These are phyloP conservation scores for Drosophila yakuba DNA, from an alignment of 1,140 invertebrate species.

Conservation along the genomic window DNA sequence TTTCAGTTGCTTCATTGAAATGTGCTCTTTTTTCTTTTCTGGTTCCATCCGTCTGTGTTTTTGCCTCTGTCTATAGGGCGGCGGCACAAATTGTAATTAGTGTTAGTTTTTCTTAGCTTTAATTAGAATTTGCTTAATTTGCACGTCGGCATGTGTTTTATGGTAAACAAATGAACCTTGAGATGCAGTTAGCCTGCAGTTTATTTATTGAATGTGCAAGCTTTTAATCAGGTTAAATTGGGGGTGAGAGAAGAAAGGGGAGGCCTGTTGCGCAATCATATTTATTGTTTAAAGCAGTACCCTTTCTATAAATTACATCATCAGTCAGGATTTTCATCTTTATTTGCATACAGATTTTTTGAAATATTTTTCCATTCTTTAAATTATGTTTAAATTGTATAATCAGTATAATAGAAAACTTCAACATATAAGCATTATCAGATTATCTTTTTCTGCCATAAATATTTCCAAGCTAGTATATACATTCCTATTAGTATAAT, in stretches of 20 bases:
- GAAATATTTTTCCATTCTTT: too few relatives aligned
- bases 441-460: too few relatives aligned
- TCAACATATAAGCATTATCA: too few relatives aligned
- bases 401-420: too few relatives aligned
- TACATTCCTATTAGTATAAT: too few relatives aligned
- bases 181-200: conserved; percentile 62
- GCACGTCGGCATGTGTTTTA: conserved; percentile 37
- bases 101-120: conserved; percentile 65
- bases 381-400: not conserved
- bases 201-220: conserved; percentile 24
- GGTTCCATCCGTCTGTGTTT: conserved; percentile 42
- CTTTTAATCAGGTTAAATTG: conserved; percentile 30
- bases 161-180: conserved; percentile 65
- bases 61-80: conserved; percentile 63
- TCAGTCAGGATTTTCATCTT: not conserved
- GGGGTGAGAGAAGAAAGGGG: not conserved
- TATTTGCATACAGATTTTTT: not conserved
- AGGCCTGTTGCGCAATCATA: conserved; percentile 13
- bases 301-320: not conserved
- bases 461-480: too few relatives aligned
- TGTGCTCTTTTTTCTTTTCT: conserved; percentile 25
- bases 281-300: not conserved
- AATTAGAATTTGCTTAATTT: conserved; percentile 71
- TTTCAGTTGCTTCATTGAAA: conserved; percentile 67
- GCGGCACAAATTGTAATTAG: conserved; percentile 76